Base-by-base conservation (phyloP, 2,888 invertebrate genomes). In the Agriopis aurantiaria region DNA sequence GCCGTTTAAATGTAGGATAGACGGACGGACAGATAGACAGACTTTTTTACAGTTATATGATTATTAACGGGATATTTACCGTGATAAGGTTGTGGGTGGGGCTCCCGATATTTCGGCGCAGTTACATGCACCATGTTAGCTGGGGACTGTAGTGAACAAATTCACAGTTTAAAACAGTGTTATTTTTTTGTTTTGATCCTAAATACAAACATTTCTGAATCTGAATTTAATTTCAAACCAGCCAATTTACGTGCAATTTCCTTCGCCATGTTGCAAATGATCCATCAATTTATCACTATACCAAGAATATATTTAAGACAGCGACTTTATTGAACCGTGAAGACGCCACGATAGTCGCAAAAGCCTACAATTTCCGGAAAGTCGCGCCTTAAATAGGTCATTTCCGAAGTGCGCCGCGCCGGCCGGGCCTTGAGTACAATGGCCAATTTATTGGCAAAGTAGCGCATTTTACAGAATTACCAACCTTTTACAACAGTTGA, bases 371-470 rank as follows among this genome's bases (percentile, higher is more conserved):
- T 74, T 68, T 74, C 72, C 74, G 56, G 51, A 40, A 14, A 60
- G 63, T 65, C 23, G 58, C 66, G 49, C 63, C 68, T 60, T 60
- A 64, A 74, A 74, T 66, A 74, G 72, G 68, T 72, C 69, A 74
- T 74, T 74, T 74, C 74, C 74, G 66, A 62, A 55, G 45, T 41
- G 40, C 58, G 46, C 58, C 51, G 45, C 56, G 46, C 69, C 62
- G 41, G 49, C 57, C 58, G 49, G 40, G 62, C 60, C 61, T 40
- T 8, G n/a, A 51, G 46, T 58, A 74, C 74, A 74, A 74, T 72
- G 60, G 70, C 41, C 74, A 74, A 72, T 70, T 70, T 70, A 70
- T 70, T 63, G 70, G 43, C 53, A 66, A 62, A 70, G 70, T 63
- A 59, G 66, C 70, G 63, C 63, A 59, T 70, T 62, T 66, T 63